Evolutionary conservation across 1,140 invertebrate species (phyloP).

Genomic region (Ceratina calcarata): DNA sequence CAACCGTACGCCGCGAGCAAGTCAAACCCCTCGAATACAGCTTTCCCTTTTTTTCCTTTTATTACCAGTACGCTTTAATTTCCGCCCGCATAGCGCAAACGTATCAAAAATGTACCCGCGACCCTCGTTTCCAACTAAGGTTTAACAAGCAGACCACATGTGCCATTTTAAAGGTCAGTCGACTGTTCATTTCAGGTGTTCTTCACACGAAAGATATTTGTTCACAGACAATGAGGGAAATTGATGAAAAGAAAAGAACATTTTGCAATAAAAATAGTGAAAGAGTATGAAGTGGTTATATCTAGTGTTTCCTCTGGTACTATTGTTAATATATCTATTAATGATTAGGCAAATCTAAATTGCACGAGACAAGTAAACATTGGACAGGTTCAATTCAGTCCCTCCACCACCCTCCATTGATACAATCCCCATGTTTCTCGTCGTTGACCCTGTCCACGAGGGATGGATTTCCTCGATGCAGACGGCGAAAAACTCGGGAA

Average conservation of each 20-base stretch:
- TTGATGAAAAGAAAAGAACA: too few species aligned
- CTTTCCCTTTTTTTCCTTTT: neutral
- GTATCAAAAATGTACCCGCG: neutral
- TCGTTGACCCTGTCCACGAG: neutral
- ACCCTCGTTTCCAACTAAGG: neutral
- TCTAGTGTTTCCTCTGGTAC: too few species aligned
- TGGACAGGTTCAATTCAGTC: too few species aligned
- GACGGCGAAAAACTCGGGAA: conserved; percentile 8
- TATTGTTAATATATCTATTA: too few species aligned
- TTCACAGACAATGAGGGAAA: too few species aligned
- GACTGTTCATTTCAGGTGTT: neutral
- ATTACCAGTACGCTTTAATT: neutral
- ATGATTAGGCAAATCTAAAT: too few species aligned
- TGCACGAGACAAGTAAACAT: too few species aligned
- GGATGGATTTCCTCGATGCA: conserved; percentile 18
- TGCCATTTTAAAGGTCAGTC: neutral
- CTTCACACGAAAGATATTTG: too few species aligned
- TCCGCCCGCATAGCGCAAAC: neutral
- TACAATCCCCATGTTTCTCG: neutral
- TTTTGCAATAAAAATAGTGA: too few species aligned
- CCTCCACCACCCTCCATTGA: too few species aligned
- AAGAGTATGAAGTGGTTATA: too few species aligned
- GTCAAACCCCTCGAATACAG: neutral
- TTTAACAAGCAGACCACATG: neutral
- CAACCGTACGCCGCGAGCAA: conserved; percentile 9